Evolutionary conservation across 2,797 vertebrate species (phyloP), one percentile per base, ranked within the genome.

Genomic region (Crossoptilon crossoptilon): DNA sequence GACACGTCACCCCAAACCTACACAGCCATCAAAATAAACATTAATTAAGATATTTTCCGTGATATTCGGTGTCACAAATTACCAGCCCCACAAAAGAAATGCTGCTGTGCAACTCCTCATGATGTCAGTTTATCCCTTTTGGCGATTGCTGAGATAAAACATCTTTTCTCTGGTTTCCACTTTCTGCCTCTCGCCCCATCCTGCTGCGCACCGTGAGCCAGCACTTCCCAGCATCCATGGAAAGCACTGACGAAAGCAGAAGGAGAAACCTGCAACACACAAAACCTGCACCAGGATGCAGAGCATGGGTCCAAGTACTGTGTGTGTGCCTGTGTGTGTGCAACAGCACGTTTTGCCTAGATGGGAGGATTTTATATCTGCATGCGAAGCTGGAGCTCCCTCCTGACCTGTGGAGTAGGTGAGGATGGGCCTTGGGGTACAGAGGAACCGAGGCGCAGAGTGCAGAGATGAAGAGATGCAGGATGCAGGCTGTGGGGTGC

Each of bases 11-110:
- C 94, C 87, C 76, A 79, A 90, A 91, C 87, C 94, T 95, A 87
- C 92, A 60, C 77, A 89, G 92, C 92, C 92, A 96, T 92, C 96
- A 81, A 96, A 95, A 95, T 94, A 96, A 94, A 96, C 96, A 95
- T 90, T 94, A 64, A 96, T 96, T 96, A 96, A 94, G 94, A 94
- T 94, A 93, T 88, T 94, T 90, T 62, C 90, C 80, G 81, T 13
- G 91, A 94, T 95, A 87, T 80, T 90, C 80, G 0, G 84, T 88
- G 93, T 95, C 95, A 95, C 94, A 94, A 95, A 96, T 94, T 94
- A 87, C 81, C 95, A 77, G 81, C 93, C 88, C 86, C 90, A 94
- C 94, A 94, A 85, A 94, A 90, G 86, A 68, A 68, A 53, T 1
- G 14, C 86, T 95, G 88, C 93, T 75, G 91, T 82, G 87, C 93